Percentiles rank a stretch among this genome's conserved stretches.
Evolutionary conservation across 2,888 invertebrate species (phyloP).

Genomic region (Andrena trimmerana): DNA sequence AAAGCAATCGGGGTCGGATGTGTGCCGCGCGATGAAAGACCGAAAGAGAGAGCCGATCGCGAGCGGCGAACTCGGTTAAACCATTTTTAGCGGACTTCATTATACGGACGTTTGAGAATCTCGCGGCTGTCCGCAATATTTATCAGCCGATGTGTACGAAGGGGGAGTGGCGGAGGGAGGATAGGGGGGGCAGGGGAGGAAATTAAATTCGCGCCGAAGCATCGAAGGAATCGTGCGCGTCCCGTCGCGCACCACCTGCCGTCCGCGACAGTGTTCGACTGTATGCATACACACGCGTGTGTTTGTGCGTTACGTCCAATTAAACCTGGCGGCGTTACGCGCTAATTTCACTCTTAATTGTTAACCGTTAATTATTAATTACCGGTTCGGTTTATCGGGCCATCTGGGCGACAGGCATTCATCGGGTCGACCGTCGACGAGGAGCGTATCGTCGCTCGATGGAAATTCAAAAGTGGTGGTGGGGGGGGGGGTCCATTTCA

Average conservation of each 20-base stretch:
- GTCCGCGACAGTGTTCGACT: conserved; percentile 15
- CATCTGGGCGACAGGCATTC: conserved; percentile 54
- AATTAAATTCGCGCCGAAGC: conserved; percentile 57
- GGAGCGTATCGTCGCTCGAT: conserved; percentile 25
- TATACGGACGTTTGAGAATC: conserved; percentile 39
- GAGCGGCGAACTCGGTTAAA: conserved; percentile 7
- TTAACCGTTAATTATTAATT: conserved; percentile 77
- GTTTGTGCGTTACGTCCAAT: conserved; percentile 73
- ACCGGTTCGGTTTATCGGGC: conserved; percentile 61
- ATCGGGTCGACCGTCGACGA: conserved; percentile 17
- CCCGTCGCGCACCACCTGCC: conserved; percentile 51
- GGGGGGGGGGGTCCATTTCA: conserved; percentile 26
- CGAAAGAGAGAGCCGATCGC: neutral
- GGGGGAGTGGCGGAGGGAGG: too few species aligned
- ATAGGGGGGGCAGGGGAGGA: conserved; percentile 14
- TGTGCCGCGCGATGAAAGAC: neutral
- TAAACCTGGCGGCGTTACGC: conserved; percentile 78
- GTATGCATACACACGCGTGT: neutral
- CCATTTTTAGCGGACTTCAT: conserved; percentile 50
- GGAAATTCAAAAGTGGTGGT: conserved; percentile 43
- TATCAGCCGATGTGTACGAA: conserved; percentile 32
- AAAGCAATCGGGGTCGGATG: conserved; percentile 5
- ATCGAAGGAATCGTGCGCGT: conserved; percentile 49
- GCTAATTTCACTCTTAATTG: conserved; percentile 81
- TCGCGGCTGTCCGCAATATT: conserved; percentile 42